Conservation (phyloP, 2,888 invertebrate genomes). For the Himalopsyche kuldschensis region DNA sequence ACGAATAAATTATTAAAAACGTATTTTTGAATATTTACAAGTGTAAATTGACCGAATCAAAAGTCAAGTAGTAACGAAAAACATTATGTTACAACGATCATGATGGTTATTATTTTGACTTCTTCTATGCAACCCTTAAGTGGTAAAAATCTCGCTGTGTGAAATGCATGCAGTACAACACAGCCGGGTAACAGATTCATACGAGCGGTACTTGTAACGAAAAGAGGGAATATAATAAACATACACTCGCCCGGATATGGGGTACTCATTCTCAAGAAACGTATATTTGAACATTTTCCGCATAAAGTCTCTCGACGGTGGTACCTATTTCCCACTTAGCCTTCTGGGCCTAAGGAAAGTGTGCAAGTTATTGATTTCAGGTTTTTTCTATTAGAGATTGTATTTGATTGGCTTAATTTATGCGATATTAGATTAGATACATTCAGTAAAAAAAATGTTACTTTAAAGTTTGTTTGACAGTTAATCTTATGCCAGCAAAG, state of each 20-base stretch:
- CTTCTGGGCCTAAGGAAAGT: not conserved
- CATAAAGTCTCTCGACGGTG: slow-evolving; percentile 6
- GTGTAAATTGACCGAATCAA: no score
- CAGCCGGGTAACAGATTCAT: not conserved
- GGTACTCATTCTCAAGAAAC: slow-evolving; percentile 9
- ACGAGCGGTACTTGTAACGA: slow-evolving; percentile 10
- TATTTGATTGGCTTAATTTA: no score
- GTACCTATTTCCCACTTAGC: slow-evolving; percentile 24
- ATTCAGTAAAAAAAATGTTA: no score
- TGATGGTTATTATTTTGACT: no score
- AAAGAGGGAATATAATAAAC: slow-evolving; percentile 20
- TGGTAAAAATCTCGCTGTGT: not conserved
- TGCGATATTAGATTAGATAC: no score
- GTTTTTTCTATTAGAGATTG: no score
- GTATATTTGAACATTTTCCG: slow-evolving; percentile 2
- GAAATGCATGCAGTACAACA: not conserved
- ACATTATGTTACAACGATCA: no score
- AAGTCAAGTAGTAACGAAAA: no score
- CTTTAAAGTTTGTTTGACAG: no score
- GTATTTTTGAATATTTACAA: no score
- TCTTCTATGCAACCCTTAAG: not conserved
- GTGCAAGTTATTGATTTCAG: not conserved
- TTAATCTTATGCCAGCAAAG: no score
- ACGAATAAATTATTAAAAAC: no score
- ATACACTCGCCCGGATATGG: slow-evolving; percentile 22